Percentiles rank a stretch among this genome's conserved stretches.
phyloP scores from a whole-genome alignment of 2,888 invertebrate species.

The Pristionchus mayeri region DNA sequence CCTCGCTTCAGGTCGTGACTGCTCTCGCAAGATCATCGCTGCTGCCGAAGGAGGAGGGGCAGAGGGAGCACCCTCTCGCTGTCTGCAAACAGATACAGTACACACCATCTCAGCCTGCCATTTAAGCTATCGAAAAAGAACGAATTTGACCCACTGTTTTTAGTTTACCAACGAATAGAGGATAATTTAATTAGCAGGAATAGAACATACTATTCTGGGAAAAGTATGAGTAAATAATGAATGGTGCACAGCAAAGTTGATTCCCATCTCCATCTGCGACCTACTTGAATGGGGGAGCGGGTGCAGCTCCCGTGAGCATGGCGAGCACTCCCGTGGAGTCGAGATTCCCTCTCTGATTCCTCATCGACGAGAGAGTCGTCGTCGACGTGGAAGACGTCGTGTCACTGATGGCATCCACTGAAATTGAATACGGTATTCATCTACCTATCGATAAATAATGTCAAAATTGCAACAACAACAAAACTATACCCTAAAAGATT shows the following conservation, averaged over 20 bases:
- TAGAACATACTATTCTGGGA: no score
- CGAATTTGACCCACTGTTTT: no score
- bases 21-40: neutral
- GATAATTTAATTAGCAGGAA: no score
- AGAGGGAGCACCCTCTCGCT: neutral
- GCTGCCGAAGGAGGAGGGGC: neutral
- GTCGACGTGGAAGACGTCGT: conserved; percentile 22
- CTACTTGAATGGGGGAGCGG: neutral
- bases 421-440: neutral
- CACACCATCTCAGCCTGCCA: no score
- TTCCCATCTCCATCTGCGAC: neutral
- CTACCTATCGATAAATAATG: no score
- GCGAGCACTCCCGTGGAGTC: conserved; percentile 12
- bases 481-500: no score
- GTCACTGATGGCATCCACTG: neutral
- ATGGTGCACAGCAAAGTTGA: no score
- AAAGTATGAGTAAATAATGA: no score
- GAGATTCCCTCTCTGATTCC: neutral
- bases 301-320: conserved; percentile 1
- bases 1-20: neutral
- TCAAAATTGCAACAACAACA: no score
- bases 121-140: no score
- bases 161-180: no score
- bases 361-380: neutral
- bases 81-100: neutral